Evolutionary conservation across 2,113 vertebrate genomes (phyloP).

Genomic region (Anguilla rostrata): DNA sequence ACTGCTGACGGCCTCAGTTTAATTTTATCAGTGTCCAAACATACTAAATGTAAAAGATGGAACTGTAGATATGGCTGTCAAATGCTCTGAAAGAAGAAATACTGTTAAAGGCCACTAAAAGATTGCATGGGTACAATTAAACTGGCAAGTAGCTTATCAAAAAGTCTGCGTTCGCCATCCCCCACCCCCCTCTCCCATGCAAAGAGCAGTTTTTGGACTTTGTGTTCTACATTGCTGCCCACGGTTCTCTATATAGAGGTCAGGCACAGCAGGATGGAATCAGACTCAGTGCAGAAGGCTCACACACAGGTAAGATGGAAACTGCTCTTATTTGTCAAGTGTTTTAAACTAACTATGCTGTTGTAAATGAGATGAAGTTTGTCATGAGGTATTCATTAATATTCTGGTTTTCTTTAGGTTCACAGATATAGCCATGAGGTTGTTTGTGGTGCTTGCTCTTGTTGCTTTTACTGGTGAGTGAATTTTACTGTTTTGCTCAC

Average conservation of each 20-base stretch:
- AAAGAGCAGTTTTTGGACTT: constrained; percentile 56
- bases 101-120: no score
- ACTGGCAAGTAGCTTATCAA: no score
- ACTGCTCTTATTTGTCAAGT: neutral
- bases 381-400: neutral
- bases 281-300: constrained; percentile 30
- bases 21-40: no score
- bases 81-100: no score
- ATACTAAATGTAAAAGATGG: no score
- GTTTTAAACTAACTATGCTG: constrained; percentile 13
- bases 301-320: constrained; percentile 30
- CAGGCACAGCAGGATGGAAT: constrained; percentile 27
- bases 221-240: constrained; percentile 41
- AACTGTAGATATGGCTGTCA: no score
- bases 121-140: no score
- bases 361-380: neutral
- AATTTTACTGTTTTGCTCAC: neutral
- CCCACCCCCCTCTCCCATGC: no score
- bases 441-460: constrained; percentile 51
- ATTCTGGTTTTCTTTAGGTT: constrained; percentile 20
- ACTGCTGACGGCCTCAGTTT: no score
- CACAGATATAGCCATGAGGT: constrained; percentile 9
- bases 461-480: constrained; percentile 61
- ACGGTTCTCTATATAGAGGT: constrained; percentile 57
- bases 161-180: no score